Evolutionary conservation across 2,888 invertebrate species (phyloP).

Genomic region (Melanargia galathea): DNA sequence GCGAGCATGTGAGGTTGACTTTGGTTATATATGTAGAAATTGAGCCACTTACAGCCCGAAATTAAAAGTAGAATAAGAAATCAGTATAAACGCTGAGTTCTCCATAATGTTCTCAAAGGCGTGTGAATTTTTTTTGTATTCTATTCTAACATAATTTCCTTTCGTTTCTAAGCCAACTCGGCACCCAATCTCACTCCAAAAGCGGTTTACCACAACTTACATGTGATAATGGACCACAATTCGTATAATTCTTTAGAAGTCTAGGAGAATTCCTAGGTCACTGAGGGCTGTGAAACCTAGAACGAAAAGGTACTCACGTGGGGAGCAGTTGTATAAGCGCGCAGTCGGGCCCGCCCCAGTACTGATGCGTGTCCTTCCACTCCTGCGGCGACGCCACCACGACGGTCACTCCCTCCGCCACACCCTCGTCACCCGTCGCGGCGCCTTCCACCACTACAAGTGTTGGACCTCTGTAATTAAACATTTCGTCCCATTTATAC

Average conservation of each 20-base stretch:
- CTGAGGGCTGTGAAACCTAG: too few relatives aligned
- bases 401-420: constrained; percentile 84
- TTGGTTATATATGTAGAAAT: too few relatives aligned
- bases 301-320: constrained; percentile 73
- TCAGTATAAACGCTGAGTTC: too few relatives aligned
- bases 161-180: too few relatives aligned
- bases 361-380: constrained; percentile 93
- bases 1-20: too few relatives aligned
- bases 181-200: not conserved
- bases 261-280: not conserved
- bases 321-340: constrained; percentile 89
- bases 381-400: constrained; percentile 90
- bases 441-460: constrained; percentile 78
- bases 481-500: too few relatives aligned
- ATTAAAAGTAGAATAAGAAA: too few relatives aligned
- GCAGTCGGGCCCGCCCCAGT: constrained; percentile 92
- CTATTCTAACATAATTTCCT: not conserved
- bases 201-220: not conserved
- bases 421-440: constrained; percentile 79
- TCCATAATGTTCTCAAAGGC: too few relatives aligned
- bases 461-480: constrained; percentile 81
- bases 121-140: too few relatives aligned
- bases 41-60: too few relatives aligned
- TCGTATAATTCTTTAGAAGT: not conserved
- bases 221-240: not conserved